phyloP scores from a whole-genome alignment of 2,797 vertebrate genomes.

The Rhabdomys pumilio region DNA sequence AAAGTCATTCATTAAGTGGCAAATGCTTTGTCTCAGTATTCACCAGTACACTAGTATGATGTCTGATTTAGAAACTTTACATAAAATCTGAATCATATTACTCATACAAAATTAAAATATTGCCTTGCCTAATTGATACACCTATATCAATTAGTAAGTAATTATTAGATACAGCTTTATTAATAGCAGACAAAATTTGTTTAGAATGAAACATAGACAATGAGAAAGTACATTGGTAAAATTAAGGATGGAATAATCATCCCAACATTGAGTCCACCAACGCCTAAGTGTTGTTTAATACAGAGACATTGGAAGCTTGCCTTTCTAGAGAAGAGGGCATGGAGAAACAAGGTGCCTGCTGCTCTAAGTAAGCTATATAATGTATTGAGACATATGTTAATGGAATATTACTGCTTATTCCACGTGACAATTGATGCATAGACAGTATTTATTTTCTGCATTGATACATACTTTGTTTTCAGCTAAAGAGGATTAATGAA shows the following conservation, averaged over 20 bases:
- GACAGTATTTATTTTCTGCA: neutral
- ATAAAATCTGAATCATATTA: conserved; percentile 10
- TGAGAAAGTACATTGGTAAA: neutral
- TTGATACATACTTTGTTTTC: conserved; percentile 20
- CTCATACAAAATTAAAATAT: neutral
- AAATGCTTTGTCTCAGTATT: neutral
- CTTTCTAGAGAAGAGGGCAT: neutral
- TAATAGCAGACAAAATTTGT: neutral
- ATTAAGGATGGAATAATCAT: neutral
- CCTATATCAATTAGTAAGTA: neutral
- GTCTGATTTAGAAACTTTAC: neutral
- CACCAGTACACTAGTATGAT: neutral
- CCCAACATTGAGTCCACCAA: neutral
- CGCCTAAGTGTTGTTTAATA: neutral
- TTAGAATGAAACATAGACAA: neutral
- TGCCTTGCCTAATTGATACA: neutral
- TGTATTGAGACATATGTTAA: conserved; percentile 2
- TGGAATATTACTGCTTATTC: conserved; percentile 24
- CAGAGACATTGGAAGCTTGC: neutral
- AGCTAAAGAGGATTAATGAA: neutral
- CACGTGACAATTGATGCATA: neutral
- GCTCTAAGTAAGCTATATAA: neutral
- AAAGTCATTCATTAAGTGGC: neutral
- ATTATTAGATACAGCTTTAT: neutral
- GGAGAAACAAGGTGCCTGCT: neutral